Evolutionary conservation across 1,140 invertebrate genomes (phyloP).

Genomic region (Eubasilissa regina): DNA sequence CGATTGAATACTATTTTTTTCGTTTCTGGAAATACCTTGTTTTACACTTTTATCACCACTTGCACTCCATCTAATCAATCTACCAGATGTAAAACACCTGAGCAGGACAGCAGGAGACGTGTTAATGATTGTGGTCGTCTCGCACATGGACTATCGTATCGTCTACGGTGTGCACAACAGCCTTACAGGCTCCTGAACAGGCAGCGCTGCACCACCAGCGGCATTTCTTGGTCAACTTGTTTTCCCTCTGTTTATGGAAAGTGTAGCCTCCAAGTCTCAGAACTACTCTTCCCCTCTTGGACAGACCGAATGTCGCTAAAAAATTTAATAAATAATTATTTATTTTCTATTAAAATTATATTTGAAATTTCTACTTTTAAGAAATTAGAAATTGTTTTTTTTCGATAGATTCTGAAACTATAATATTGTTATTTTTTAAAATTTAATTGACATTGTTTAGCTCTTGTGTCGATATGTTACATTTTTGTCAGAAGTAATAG

Average conservation of each 20-base stretch:
- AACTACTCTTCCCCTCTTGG: not conserved
- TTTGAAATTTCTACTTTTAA: no score
- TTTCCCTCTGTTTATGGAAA: constrained; percentile 3
- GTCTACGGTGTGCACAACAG: not conserved
- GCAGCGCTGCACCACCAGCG: not conserved
- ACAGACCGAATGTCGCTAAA: not conserved
- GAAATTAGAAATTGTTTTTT: no score
- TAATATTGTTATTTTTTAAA: no score
- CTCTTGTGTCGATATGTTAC: no score
- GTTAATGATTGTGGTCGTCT: constrained; percentile 5
- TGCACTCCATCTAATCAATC: no score
- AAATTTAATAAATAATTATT: not conserved
- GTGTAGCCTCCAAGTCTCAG: not conserved
- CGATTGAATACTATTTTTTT: no score
- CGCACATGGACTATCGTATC: not conserved
- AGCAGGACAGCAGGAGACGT: not conserved
- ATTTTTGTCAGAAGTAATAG: no score
- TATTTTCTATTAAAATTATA: no score
- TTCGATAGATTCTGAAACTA: no score
- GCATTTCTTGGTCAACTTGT: constrained; percentile 5
- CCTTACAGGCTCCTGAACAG: not conserved
- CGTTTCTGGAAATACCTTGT: no score
- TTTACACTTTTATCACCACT: no score
- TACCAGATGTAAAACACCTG: not conserved
- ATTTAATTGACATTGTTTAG: no score